Conservation (phyloP, 2,797 vertebrate genomes). For the Tarsius wallacei region DNA sequence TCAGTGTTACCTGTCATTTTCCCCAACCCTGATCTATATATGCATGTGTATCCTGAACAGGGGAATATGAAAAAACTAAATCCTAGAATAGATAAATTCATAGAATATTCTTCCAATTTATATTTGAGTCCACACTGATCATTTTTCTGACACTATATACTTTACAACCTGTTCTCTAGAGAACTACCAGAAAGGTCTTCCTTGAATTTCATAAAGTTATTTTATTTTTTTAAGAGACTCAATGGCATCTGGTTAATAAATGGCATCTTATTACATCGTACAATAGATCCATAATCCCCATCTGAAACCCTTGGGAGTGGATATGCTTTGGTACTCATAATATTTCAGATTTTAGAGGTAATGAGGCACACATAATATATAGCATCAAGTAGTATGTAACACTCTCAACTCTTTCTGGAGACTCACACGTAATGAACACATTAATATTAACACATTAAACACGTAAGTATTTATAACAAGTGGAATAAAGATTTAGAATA, state of each 20-base stretch:
- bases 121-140: not conserved
- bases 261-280: not conserved
- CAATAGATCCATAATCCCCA: not conserved
- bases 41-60: not conserved
- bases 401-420: not conserved
- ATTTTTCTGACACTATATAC: not conserved
- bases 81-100: not conserved
- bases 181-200: not conserved
- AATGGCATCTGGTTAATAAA: not conserved
- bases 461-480: not conserved
- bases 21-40: not conserved
- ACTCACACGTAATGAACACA: not conserved
- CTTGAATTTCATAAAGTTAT: not conserved
- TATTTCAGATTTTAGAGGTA: conserved; percentile 8
- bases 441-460: not conserved
- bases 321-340: not conserved
- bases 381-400: not conserved
- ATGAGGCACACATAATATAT: not conserved
- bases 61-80: not conserved
- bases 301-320: not conserved
- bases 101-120: not conserved
- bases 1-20: not conserved
- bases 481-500: not conserved
- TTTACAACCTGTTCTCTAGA: not conserved
- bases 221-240: conserved; percentile 40